Conservation (phyloP, 1,140 invertebrate species). For the Cylas formicarius region DNA sequence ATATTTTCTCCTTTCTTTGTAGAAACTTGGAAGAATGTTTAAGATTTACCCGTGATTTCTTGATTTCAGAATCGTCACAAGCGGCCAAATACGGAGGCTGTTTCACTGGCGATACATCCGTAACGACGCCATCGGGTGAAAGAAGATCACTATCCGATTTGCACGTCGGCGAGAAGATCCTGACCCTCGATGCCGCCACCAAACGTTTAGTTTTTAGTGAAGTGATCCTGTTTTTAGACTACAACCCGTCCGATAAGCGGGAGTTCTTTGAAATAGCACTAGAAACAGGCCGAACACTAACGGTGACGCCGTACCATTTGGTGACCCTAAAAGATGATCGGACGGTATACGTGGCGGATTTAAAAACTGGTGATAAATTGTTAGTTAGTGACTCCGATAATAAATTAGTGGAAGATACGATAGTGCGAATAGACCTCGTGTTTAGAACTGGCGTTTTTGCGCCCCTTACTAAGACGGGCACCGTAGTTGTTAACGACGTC, state of each 20-base stretch:
- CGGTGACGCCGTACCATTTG: slow-evolving; percentile 80
- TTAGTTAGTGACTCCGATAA: slow-evolving; percentile 46
- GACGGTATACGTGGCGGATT: slow-evolving; percentile 52
- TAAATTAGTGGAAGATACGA: slow-evolving; percentile 51
- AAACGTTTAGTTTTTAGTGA: slow-evolving; percentile 71
- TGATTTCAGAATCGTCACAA: slow-evolving; percentile 82
- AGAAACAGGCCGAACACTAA: slow-evolving; percentile 59
- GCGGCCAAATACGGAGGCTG: slow-evolving; percentile 75
- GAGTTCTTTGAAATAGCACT: slow-evolving; percentile 68
- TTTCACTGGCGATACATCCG: slow-evolving; percentile 62
- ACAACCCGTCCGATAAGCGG: slow-evolving; percentile 56
- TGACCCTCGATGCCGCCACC: slow-evolving; percentile 57
- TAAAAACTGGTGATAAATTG: slow-evolving; percentile 46
- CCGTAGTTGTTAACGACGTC: slow-evolving; percentile 82
- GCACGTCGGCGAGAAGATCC: slow-evolving; percentile 69
- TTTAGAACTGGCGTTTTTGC: slow-evolving; percentile 72
- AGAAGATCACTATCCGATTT: slow-evolving; percentile 61
- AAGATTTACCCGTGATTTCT: too few species aligned
- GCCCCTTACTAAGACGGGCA: slow-evolving; percentile 81
- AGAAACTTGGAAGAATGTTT: too few species aligned
- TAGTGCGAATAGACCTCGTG: slow-evolving; percentile 53
- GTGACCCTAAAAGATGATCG: slow-evolving; percentile 46
- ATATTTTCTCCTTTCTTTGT: too few species aligned
- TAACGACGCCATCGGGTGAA: slow-evolving; percentile 50
- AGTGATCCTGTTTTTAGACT: slow-evolving; percentile 85